Conservation (phyloP, 2,113 vertebrate genomes). For the Ceratotherium simum region DNA sequence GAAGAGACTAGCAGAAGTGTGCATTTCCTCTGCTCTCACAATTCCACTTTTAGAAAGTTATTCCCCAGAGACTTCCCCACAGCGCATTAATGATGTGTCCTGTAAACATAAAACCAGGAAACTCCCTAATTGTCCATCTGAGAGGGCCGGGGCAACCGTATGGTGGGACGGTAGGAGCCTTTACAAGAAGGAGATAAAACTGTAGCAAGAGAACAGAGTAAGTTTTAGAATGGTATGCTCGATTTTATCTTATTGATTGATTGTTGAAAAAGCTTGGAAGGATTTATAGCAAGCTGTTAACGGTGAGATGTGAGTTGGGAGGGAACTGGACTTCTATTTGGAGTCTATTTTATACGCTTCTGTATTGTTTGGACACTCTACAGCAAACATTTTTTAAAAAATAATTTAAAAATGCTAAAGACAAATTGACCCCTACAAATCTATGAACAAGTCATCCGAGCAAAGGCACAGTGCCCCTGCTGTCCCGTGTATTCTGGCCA, state of each 20-base stretch:
- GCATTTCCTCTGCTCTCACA: neutral
- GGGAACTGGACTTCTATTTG: neutral
- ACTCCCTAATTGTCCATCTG: neutral
- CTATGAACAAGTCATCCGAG: neutral
- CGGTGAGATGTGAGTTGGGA: neutral
- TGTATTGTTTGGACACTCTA: neutral
- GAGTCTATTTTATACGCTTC: neutral
- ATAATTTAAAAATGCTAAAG: neutral
- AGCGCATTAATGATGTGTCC: too few relatives aligned
- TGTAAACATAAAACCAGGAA: neutral
- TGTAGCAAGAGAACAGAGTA: neutral
- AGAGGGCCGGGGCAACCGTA: accelerated
- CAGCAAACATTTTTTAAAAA: neutral
- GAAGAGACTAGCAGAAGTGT: neutral
- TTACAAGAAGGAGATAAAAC: neutral
- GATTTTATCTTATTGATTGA: neutral
- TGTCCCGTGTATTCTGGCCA: neutral
- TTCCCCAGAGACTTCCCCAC: neutral
- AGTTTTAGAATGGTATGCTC: neutral
- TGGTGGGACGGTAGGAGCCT: neutral
- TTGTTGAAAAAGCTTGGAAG: neutral
- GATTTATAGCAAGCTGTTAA: neutral
- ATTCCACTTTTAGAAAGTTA: neutral
- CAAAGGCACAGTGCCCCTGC: neutral
- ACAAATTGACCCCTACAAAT: neutral